These are phyloP conservation scores for Eristalis arbustorum DNA, from an alignment of 2,888 invertebrate genomes.

Conservation along the genomic window DNA sequence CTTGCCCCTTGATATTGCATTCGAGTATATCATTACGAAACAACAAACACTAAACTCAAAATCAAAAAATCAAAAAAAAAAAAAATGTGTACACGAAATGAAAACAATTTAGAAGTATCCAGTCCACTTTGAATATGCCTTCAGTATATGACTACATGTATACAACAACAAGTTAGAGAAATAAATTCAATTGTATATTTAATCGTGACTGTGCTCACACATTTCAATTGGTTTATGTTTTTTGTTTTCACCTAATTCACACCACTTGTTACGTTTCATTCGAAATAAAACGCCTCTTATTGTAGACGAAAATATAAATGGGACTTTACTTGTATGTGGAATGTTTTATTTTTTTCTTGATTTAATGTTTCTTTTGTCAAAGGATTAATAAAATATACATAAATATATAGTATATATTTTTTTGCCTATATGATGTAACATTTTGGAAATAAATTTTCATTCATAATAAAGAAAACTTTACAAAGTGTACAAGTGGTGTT, in stretches of 20 bases:
- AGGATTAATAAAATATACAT: slow-evolving; percentile 28
- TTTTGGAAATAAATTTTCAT: slow-evolving; percentile 62
- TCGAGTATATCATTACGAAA: background rate
- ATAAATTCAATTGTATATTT: slow-evolving; percentile 38
- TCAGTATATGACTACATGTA: slow-evolving; percentile 16
- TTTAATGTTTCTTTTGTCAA: slow-evolving; percentile 13
- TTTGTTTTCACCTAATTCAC: slow-evolving; percentile 6
- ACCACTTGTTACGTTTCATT: slow-evolving; percentile 41
- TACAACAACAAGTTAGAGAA: slow-evolving; percentile 3
- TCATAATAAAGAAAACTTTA: slow-evolving; percentile 47
- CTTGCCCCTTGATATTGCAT: slow-evolving; percentile 55
- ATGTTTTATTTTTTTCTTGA: slow-evolving; percentile 9
- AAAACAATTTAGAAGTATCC: slow-evolving; percentile 24
- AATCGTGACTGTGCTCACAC: slow-evolving; percentile 17
- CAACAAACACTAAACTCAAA: slow-evolving; percentile 1
- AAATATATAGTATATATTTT: slow-evolving; percentile 47
- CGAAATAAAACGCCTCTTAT: slow-evolving; percentile 33
- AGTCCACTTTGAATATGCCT: slow-evolving; percentile 63
- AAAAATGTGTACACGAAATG: background rate
- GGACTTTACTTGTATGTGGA: slow-evolving; percentile 28
- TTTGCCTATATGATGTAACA: slow-evolving; percentile 62
- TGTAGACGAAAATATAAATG: slow-evolving; percentile 38
- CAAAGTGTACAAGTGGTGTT: background rate
- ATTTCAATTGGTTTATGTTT: slow-evolving; percentile 18
- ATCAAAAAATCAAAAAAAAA: background rate